These are phyloP conservation scores for Helarctos malayanus DNA, from an alignment of 2,797 vertebrate species.

Conservation along the genomic window DNA sequence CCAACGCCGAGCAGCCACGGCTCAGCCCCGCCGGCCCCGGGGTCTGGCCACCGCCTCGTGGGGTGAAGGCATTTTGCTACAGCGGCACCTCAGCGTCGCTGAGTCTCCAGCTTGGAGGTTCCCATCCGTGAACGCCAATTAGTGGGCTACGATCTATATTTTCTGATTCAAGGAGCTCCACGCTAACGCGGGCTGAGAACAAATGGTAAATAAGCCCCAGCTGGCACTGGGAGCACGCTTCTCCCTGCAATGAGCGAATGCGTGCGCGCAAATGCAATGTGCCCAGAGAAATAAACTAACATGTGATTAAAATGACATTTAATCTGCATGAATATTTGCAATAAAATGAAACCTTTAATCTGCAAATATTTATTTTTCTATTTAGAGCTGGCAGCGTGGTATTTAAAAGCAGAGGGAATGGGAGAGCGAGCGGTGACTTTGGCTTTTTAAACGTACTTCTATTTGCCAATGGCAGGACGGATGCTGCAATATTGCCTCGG, in stretches of 20 bases:
- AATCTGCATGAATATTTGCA: conserved; percentile 78
- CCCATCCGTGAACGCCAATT: not conserved
- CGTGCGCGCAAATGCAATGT: not conserved
- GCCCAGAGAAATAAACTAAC: conserved; percentile 50
- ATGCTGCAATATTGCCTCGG: rapidly evolving
- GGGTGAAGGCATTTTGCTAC: rapidly evolving
- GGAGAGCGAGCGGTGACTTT: not conserved
- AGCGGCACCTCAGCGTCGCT: not conserved
- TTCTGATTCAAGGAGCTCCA: not conserved
- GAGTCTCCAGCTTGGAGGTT: not conserved
- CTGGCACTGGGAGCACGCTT: not conserved
- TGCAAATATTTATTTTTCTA: conserved; percentile 74
- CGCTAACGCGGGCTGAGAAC: rapidly evolving
- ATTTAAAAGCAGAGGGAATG: conserved; percentile 18
- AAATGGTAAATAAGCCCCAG: not conserved
- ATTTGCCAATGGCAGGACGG: not conserved
- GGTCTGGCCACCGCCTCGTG: not conserved
- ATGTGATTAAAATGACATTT: conserved; percentile 75
- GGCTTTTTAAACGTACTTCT: not conserved
- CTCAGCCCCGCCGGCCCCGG: not conserved
- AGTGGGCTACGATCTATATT: not conserved
- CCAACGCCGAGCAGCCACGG: rapidly evolving
- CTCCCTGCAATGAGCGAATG: not conserved
- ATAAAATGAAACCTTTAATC: conserved; percentile 76
- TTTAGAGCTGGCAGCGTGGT: conserved; percentile 48